Base-by-base conservation (phyloP, 2,888 invertebrate species). In the Sepiola atlantica region DNA sequence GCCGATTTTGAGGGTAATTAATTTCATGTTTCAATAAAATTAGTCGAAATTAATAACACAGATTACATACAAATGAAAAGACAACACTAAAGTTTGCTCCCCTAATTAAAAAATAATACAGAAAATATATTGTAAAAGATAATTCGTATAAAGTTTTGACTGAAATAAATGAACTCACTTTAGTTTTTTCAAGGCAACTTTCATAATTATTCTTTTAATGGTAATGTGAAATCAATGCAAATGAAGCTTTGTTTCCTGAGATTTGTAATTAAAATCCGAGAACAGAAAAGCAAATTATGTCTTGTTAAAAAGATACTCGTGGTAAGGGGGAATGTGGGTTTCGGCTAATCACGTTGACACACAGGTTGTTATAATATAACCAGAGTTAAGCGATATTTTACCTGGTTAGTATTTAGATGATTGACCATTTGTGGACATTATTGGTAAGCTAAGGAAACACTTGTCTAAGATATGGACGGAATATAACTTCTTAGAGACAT, bases 11-110 rank as follows among this genome's bases (percentile, higher is more conserved):
- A 77, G 16, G 32, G n/a, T 77, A 77, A 77, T 77, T 77, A 77
- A 77, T 77, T 77, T 77, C n/a, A 77, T 77, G 77, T 77, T 77
- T n/a, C n/a, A 77, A 77, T 16, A 77, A 77, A n/a, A n/a, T 77
- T 77, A n/a, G 77, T 77, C 77, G 4, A 77, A n/a, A n/a, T 18
- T 77, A 77, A 77, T 77, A n/a, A 77, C 32, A 4, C 77, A 16
- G 77, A 77, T 77, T n/a, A 77, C n/a, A 77, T 77, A 18, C 14
- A 45, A 45, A 45, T 18, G 4, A 2, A 77, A 16, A n/a, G 77
- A 77, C n/a, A 77, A 77, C n/a, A n/a, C n/a, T n/a, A n/a, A 77
- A n/a, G 77, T 77, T 8, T n/a, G n/a, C 14, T 32, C n/a, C 32
- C 16, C n/a, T 77, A 16, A n/a, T 32, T 77, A 45, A 45, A 45